These are phyloP conservation scores for Antennarius maculatus DNA, from an alignment of 2,797 vertebrate species.

Conservation along the genomic window DNA sequence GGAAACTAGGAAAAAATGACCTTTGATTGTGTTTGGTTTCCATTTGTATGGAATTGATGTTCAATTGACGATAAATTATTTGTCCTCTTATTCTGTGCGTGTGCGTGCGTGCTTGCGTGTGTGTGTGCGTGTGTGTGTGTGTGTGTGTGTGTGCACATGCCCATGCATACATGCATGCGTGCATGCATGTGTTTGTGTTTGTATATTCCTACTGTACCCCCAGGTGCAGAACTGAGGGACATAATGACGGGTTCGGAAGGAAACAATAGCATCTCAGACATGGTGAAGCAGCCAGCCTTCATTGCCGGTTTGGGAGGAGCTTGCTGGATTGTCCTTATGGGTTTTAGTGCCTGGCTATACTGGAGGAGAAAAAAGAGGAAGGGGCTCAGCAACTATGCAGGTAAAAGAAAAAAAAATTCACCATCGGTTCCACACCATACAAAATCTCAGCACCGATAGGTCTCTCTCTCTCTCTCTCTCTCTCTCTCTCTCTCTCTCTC, in stretches of 20 bases:
- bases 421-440: constrained; percentile 53
- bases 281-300: constrained; percentile 96
- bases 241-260: constrained; percentile 90
- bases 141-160: neutral
- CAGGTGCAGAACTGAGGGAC: constrained; percentile 88
- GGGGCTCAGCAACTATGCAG: constrained; percentile 96
- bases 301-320: constrained; percentile 95
- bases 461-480: no score
- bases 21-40: neutral
- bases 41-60: constrained; percentile 10
- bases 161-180: neutral
- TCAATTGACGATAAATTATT: constrained; percentile 3
- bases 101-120: no score
- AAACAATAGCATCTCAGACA: constrained; percentile 93
- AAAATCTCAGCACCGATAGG: constrained; percentile 51
- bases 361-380: constrained; percentile 98
- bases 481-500: neutral
- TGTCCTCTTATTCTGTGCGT: neutral
- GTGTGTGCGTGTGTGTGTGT: no score
- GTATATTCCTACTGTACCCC: constrained; percentile 13
- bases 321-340: constrained; percentile 98
- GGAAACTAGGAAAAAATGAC: neutral
- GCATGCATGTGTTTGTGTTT: neutral
- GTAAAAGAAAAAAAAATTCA: constrained; percentile 70
- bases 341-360: constrained; percentile 97